Evolutionary conservation across 1,140 invertebrate genomes (phyloP), one percentile per base, ranked within the genome.

Genomic region (Zaprionus ornatus): DNA sequence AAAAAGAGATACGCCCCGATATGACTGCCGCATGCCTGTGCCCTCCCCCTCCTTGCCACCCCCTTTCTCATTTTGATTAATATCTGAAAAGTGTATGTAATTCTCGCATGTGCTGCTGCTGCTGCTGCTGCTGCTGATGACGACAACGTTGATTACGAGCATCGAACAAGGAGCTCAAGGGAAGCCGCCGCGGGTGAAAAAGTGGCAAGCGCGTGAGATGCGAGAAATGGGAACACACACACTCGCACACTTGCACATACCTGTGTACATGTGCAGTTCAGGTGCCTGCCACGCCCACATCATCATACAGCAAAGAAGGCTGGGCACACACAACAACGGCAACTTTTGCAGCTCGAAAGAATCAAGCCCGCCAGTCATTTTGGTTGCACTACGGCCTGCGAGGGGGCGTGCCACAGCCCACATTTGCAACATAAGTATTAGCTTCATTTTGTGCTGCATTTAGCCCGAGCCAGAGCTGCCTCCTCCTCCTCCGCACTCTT

Each of bases 351-450:
- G 72, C 62, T 74, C 60, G 70, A 82, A 75, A 87, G 77, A 75
- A 66, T 77, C 70, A 78, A 64, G 78, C 77, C 85, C 72, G 77
- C 74, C 71, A 87, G 85, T 79, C 78, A 90, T 88, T 80, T 80
- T 68, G 83, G 80, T 70, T 69, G 72, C 42, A 73, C n/a, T 55
- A 29, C 21, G n/a, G 9, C 23, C 45, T 32, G 42, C 17, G 32
- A 19, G 55, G 55, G 55, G 76, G 63, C 48, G 50, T 61, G 74
- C 77, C 61, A 70, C 73, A 73, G 84, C 70, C 77, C 75, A 75
- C 71, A 84, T 71, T 87, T 80, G 84, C 85, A 88, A 84, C 84
- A 88, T 80, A 82, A 87, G 80, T 87, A 88, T 88, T 88, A 88
- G 84, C 84, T 88, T 88, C 80, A 90, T 88, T 88, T 90, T 78